Percentiles rank a stretch among this genome's conserved stretches.
Conservation (phyloP, 2,797 vertebrate species). For the Chelidonichthys spinosus region DNA sequence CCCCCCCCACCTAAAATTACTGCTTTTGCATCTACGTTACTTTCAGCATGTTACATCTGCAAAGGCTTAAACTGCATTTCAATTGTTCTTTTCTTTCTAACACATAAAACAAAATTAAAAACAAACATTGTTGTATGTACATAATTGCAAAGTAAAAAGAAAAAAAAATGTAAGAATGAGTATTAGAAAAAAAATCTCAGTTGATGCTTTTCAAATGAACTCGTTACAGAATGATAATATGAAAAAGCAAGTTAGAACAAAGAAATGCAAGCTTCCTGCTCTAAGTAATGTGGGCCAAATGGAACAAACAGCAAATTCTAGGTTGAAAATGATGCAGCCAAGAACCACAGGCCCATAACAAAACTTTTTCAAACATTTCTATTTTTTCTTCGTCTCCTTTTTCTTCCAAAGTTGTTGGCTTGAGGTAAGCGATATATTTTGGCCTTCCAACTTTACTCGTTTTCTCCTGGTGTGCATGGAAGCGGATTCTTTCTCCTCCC, state of each 20-base stretch:
- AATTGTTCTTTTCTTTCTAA: slow-evolving; percentile 65
- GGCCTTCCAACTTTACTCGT: slow-evolving; percentile 53
- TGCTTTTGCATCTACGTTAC: slow-evolving; percentile 57
- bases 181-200: slow-evolving; percentile 38
- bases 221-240: slow-evolving; percentile 74
- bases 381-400: slow-evolving; percentile 33
- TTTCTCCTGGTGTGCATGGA: slow-evolving; percentile 40
- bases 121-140: slow-evolving; percentile 70
- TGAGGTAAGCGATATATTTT: slow-evolving; percentile 69
- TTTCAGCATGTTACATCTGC: slow-evolving; percentile 64
- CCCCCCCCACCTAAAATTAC: slow-evolving; percentile 58
- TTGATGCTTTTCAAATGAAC: slow-evolving; percentile 47
- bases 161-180: slow-evolving; percentile 43
- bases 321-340: slow-evolving; percentile 60
- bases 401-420: slow-evolving; percentile 50
- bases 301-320: slow-evolving; percentile 61
- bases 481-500: slow-evolving; percentile 54
- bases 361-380: slow-evolving; percentile 43
- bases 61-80: slow-evolving; percentile 81
- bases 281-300: slow-evolving; percentile 57
- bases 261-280: slow-evolving; percentile 60
- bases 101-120: slow-evolving; percentile 60
- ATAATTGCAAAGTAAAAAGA: slow-evolving; percentile 73
- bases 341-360: slow-evolving; percentile 68
- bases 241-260: slow-evolving; percentile 69